Evolutionary conservation across 2,888 invertebrate genomes (phyloP).

Genomic region (Limnephilus lunatus): DNA sequence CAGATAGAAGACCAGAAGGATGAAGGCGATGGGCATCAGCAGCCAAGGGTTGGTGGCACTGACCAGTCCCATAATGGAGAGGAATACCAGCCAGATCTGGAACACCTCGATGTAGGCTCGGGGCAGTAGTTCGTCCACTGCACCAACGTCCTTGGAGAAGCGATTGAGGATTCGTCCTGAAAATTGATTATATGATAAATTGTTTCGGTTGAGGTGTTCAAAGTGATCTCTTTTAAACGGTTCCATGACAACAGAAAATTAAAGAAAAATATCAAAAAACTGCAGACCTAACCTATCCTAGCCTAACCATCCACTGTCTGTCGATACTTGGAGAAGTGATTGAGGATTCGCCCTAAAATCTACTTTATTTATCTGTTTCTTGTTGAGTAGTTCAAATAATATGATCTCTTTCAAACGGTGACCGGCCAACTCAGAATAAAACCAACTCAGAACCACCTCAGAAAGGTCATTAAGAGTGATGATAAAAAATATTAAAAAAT

Average conservation of each 20-base stretch:
- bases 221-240: too few species aligned
- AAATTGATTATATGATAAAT: slow-evolving; percentile 62
- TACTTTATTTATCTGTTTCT: background rate
- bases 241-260: too few species aligned
- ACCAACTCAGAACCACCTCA: too few species aligned
- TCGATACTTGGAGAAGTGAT: slow-evolving; percentile 88
- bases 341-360: slow-evolving; percentile 79
- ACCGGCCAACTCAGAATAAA: too few species aligned
- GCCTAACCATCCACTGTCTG: slow-evolving; percentile 76
- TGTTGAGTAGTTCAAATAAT: background rate
- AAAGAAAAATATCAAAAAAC: too few species aligned
- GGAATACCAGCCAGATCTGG: slow-evolving; percentile 83
- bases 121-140: slow-evolving; percentile 80
- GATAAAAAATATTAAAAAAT: too few species aligned
- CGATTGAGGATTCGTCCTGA: slow-evolving; percentile 83
- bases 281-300: too few species aligned
- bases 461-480: too few species aligned
- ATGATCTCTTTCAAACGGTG: background rate
- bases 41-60: slow-evolving; percentile 83
- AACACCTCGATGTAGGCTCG: slow-evolving; percentile 78
- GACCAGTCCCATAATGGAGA: slow-evolving; percentile 86
- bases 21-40: slow-evolving; percentile 81
- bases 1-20: slow-evolving; percentile 82
- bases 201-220: too few species aligned
- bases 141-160: slow-evolving; percentile 86